Evolutionary conservation across 2,113 vertebrate genomes (phyloP), one percentile per base, ranked within the genome.

Genomic region (Myotis brandtii): DNA sequence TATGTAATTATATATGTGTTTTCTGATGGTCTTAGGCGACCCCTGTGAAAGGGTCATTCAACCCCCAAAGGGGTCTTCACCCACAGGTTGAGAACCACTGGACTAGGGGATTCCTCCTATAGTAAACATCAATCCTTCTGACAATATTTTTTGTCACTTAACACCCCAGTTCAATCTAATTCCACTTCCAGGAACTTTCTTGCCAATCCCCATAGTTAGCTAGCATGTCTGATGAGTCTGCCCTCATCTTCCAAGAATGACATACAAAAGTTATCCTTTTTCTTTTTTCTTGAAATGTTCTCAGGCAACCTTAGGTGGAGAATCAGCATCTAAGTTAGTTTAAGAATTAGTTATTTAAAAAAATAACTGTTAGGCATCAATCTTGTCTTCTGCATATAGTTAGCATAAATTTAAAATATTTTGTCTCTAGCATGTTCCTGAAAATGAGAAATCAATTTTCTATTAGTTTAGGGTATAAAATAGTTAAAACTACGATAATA

Each of bases 121-220:
- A 46, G 10, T 52, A 8, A 0, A 25, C 23, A 62, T 48, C 84
- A 20, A 79, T 5, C 13, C 52, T 27, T 94, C n/a, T 64, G 10
- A 76, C 8, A 48, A 32, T 56, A 76, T 40, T 30, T 52, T 72
- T 62, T 21, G 9, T 85, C 32, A 34, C 32, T 56, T 54, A 64
- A 66, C 27, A 77, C 20, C 30, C 9, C 16, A 50, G 11, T 18
- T 59, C 16, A 52, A 66, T 72, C 13, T 48, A 13, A 34, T 23
- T 9, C 23, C 64, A 73, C 3, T 30, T 75, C 17, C 3, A 84
- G 25, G 30, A 4, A 85, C 6, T 25, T 40, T 52, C 18, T 52
- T 1, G 7, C 9, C 32, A 67, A 1, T 0, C 2, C 0, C 1
- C 17, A 81, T n/a, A n/a, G 12, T 4, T 46, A 34, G 3, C 0